Evolutionary conservation across 2,888 invertebrate genomes (phyloP), one percentile per base, ranked within the genome.

Genomic region (Agapostemon virescens): DNA sequence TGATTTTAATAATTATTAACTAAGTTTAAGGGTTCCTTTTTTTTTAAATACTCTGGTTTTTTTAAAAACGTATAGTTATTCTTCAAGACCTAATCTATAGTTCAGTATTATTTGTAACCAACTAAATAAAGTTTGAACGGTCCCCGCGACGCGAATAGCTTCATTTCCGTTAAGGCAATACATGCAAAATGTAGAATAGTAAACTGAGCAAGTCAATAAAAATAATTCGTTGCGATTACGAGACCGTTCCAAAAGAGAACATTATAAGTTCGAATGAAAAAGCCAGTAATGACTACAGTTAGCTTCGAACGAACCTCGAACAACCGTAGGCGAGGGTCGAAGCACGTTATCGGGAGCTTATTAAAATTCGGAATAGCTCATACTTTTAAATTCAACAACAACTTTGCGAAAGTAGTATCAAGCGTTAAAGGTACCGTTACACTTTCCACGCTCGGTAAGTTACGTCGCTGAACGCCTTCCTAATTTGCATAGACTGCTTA

Each of bases 341-440:
- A 23, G 63, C 33, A 63, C 64, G 40, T 33, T 40, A 66, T 66
- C 66, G 66, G 26, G 40, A 42, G 66, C 66, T 66, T 42, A 66
- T 66, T 40, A 66, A 66, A 42, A 68, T 68, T 68, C 45, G 42
- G 20, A 68, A 68, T 45, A 71, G 70, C 71, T 67, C 40, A 20
- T 68, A 68, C 30, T 45, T 45, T 45, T 68, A 40, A 66, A 66
- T 66, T 66, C 64, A 66, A 68, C 52, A 36, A 70, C 70, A 58
- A 67, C 66, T 49, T 69, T 66, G 38, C 26, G 77, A 71, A 76
- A 69, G 78, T 69, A 9, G 52, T 38, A 52, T 26, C 61, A n/a
- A 42, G 40, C 52, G 45, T 76, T 76, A 66, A 79, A 45, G 69
- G 49, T 45, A 23, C 23, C 64, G 64, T 64, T 64, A 38, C 30